Percentiles rank a stretch among this genome's conserved stretches.
phyloP scores from a whole-genome alignment of 1,140 invertebrate genomes.

The Cydia strobilella region DNA sequence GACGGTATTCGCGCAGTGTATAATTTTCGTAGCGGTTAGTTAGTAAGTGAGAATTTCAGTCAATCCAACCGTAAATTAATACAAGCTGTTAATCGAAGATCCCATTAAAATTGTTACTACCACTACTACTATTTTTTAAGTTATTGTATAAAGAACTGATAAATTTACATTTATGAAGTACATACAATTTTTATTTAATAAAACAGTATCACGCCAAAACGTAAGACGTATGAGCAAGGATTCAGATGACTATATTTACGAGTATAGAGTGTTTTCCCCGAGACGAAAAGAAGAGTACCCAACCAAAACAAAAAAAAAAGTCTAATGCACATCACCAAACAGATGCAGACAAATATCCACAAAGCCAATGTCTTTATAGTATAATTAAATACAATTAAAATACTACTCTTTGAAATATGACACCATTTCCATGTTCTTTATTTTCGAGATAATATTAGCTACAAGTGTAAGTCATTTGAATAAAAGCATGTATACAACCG shows the following conservation, averaged over 20 bases:
- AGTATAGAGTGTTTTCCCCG: background rate
- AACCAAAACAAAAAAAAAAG: background rate
- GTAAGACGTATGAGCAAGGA: constrained; percentile 71
- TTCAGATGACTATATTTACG: constrained; percentile 33
- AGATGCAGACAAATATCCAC: constrained; percentile 4
- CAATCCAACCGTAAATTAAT: constrained; percentile 12
- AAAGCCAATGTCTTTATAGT: background rate
- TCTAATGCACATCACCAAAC: background rate
- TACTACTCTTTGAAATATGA: constrained; percentile 2
- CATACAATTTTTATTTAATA: constrained; percentile 30
- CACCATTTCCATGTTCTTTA: constrained; percentile 13
- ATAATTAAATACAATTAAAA: background rate
- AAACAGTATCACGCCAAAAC: constrained; percentile 64
- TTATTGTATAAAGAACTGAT: background rate
- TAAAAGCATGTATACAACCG: constrained; percentile 42
- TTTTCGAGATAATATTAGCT: constrained; percentile 2
- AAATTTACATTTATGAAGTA: background rate
- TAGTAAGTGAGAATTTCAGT: constrained; percentile 33
- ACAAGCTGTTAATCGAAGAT: constrained; percentile 18
- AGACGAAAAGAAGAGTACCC: background rate
- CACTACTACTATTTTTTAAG: background rate
- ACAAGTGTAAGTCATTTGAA: constrained; percentile 31
- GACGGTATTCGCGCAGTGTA: constrained; percentile 67
- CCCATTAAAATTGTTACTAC: background rate
- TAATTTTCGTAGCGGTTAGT: constrained; percentile 29